These are phyloP conservation scores for Columba janthina DNA, from an alignment of 2,113 vertebrate species.

Conservation along the genomic window DNA sequence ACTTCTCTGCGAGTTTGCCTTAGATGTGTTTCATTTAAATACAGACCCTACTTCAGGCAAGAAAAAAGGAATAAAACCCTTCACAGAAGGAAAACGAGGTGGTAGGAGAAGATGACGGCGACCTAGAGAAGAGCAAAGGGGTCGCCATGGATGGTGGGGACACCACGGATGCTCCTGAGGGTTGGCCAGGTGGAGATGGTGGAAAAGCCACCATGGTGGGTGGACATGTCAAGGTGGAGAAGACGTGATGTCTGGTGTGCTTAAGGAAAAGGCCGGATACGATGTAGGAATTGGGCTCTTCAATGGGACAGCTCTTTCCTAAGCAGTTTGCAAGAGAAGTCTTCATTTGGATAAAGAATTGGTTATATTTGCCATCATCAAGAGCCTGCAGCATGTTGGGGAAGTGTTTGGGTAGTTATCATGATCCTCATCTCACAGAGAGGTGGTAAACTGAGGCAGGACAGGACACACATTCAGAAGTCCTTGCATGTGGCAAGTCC, in stretches of 20 bases:
- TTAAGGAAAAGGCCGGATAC: background rate
- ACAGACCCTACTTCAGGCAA: background rate
- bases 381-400: background rate
- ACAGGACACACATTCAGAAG: background rate
- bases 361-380: background rate
- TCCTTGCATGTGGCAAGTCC: background rate
- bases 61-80: background rate
- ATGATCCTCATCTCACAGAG: too few species aligned
- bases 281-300: background rate
- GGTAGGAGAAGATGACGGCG: background rate
- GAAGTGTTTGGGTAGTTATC: rapidly evolving
- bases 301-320: background rate
- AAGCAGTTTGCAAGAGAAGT: background rate
- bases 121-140: background rate
- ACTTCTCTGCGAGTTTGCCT: background rate
- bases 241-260: background rate
- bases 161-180: background rate
- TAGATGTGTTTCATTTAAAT: conserved; percentile 18
- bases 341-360: background rate
- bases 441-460: background rate
- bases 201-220: background rate
- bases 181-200: background rate
- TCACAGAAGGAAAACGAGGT: background rate
- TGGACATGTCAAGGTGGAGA: background rate
- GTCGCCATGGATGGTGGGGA: rapidly evolving